These are phyloP conservation scores for Parazoanthus darwini DNA, from an alignment of 92 coral and sea anemone species.

Conservation along the genomic window DNA sequence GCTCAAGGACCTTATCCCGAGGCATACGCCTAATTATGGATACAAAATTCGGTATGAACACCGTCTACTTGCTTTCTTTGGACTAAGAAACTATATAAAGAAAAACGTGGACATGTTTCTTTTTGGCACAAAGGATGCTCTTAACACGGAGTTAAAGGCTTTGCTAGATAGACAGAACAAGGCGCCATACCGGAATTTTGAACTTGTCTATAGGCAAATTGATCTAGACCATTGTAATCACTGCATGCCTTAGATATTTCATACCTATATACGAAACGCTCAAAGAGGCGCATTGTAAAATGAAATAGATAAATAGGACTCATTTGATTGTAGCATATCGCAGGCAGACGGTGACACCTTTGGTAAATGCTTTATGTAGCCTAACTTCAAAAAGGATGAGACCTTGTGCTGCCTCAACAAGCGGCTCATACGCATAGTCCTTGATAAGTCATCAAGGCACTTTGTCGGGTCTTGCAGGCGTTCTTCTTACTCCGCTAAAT, in stretches of 20 bases:
- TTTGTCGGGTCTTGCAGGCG: background rate
- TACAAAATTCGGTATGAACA: no score
- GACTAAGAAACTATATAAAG: no score
- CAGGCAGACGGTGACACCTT: slow-evolving; percentile 31
- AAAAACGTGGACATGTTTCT: no score
- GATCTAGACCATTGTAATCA: slow-evolving; percentile 6
- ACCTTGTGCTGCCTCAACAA: background rate
- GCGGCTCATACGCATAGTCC: background rate
- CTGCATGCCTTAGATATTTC: slow-evolving; percentile 7
- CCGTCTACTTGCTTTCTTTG: no score
- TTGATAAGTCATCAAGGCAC: slow-evolving; percentile 8
- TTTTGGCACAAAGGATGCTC: no score
- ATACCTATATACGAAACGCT: slow-evolving; percentile 4
- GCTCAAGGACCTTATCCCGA: no score
- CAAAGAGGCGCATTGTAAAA: slow-evolving; percentile 24
- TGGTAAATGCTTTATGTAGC: slow-evolving; percentile 24
- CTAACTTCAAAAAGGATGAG: slow-evolving; percentile 37
- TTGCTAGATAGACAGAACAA: background rate
- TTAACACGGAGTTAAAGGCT: no score
- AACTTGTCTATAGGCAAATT: slow-evolving; percentile 4
- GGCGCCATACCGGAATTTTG: slow-evolving; percentile 43
- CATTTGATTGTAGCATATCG: slow-evolving; percentile 17
- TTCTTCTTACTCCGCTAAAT: no score
- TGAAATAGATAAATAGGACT: slow-evolving; percentile 14
- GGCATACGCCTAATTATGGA: no score